phyloP scores from a whole-genome alignment of 2,797 vertebrate species.

The Spizella passerina region DNA sequence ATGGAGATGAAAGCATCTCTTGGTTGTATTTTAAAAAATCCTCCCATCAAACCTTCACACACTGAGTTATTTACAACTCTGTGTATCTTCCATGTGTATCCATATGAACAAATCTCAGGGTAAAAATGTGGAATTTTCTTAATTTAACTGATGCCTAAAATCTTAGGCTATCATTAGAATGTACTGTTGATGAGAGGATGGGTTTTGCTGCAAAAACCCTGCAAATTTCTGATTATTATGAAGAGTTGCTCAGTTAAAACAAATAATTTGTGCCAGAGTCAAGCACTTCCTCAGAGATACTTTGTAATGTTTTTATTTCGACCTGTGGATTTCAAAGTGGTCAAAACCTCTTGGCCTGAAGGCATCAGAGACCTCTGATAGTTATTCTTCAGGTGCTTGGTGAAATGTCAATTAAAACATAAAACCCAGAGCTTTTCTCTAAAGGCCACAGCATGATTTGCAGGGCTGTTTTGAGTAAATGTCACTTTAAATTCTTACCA shows the following conservation, averaged over 20 bases:
- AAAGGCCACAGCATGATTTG: background rate
- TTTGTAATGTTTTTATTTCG: background rate
- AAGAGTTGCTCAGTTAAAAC: background rate
- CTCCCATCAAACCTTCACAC: too few relatives aligned
- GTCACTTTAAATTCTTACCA: background rate
- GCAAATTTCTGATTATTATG: background rate
- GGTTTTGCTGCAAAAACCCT: background rate
- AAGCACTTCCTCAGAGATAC: background rate
- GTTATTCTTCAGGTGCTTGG: background rate
- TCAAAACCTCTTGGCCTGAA: background rate
- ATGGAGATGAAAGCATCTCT: background rate
- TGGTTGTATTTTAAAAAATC: background rate
- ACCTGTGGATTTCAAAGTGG: background rate
- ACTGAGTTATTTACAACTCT: background rate
- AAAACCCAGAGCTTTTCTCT: background rate
- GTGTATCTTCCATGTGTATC: rapidly evolving
- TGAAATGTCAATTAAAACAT: slow-evolving; percentile 12
- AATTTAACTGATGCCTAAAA: background rate
- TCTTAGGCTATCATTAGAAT: background rate
- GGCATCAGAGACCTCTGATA: background rate
- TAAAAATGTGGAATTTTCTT: background rate
- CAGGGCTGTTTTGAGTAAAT: background rate
- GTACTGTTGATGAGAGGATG: background rate
- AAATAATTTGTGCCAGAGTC: background rate
- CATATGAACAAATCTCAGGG: background rate